phyloP scores from a whole-genome alignment of 2,888 invertebrate genomes.

The Cantharis nigra region DNA sequence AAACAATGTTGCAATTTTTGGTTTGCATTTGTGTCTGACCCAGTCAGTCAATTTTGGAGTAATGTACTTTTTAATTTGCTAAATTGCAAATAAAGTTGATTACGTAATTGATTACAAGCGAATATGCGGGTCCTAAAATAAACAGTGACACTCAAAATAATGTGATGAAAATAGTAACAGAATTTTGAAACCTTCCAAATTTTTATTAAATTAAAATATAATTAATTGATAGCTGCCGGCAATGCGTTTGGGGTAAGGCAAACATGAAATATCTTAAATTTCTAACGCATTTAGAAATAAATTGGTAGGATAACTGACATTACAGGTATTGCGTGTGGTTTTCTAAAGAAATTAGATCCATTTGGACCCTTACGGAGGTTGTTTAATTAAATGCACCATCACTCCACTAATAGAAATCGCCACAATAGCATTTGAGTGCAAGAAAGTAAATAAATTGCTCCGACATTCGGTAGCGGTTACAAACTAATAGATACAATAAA shows the following conservation, averaged over 20 bases:
- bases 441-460: constrained; percentile 20
- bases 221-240: neutral
- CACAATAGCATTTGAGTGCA: constrained; percentile 18
- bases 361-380: constrained; percentile 22
- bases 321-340: constrained; percentile 14
- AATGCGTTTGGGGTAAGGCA: neutral
- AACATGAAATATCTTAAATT: neutral
- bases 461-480: constrained; percentile 20
- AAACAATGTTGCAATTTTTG: too few relatives aligned
- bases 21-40: too few relatives aligned
- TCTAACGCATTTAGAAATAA: neutral
- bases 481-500: constrained; percentile 25
- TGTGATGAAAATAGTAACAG: neutral
- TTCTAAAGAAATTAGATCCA: constrained; percentile 26
- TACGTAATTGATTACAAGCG: neutral
- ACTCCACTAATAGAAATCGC: constrained; percentile 27
- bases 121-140: too few relatives aligned
- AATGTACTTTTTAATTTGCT: too few relatives aligned
- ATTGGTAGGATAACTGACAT: constrained; percentile 15
- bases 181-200: neutral
- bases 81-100: too few relatives aligned
- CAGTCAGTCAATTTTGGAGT: too few relatives aligned
- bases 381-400: constrained; percentile 27
- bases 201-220: neutral
- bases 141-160: too few relatives aligned